Conservation (phyloP, 2,113 vertebrate genomes). For the Myrmecobius fasciatus region DNA sequence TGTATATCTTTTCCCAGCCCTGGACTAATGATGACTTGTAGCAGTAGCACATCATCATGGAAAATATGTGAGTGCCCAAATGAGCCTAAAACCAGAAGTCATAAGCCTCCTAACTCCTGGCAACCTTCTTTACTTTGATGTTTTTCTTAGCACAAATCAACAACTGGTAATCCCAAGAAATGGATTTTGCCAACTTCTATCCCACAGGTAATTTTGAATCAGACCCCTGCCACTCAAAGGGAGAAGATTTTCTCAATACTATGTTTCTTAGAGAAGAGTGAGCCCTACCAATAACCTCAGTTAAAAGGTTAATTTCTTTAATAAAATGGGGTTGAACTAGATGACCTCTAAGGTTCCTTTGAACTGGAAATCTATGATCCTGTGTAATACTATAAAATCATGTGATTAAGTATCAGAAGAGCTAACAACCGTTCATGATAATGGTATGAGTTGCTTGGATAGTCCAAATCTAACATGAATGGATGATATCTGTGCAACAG, state of each 20-base stretch:
- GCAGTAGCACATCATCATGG: not conserved
- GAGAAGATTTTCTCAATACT: not conserved
- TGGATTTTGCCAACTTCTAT: not conserved
- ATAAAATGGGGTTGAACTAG: not conserved
- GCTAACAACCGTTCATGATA: not conserved
- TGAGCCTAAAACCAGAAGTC: not conserved
- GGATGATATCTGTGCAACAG: not conserved
- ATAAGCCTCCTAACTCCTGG: not conserved
- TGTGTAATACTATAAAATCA: not conserved
- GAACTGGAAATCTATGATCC: not conserved
- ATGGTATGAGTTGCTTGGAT: not conserved
- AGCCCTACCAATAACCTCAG: not conserved
- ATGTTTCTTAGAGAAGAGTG: not conserved
- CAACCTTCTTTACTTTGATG: not conserved
- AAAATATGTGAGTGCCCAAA: not conserved
- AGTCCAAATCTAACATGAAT: not conserved
- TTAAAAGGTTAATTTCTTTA: not conserved
- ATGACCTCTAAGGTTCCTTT: not conserved
- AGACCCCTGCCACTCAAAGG: not conserved
- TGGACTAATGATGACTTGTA: not conserved
- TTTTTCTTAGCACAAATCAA: not conserved
- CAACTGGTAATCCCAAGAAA: not conserved
- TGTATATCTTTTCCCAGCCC: not conserved
- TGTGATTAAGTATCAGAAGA: not conserved
- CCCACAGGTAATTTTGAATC: not conserved